These are phyloP conservation scores for Galerucella nymphaeae DNA, from an alignment of 2,888 invertebrate species.

Conservation along the genomic window DNA sequence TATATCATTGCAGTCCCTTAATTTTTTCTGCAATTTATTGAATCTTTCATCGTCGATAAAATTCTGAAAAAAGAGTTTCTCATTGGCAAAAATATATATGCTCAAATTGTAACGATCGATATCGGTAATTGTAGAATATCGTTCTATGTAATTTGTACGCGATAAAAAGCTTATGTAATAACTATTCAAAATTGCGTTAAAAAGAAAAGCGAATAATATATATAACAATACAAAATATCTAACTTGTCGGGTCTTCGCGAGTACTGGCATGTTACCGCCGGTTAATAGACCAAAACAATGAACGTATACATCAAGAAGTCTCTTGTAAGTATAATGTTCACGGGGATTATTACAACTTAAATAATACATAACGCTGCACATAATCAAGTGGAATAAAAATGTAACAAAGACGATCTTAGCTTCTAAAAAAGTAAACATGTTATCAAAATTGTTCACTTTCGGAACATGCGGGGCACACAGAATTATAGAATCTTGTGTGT, in stretches of 20 bases:
- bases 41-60: constrained; percentile 6
- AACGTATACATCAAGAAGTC: constrained; percentile 11
- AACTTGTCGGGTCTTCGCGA: constrained; percentile 25
- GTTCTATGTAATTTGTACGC: constrained; percentile 23
- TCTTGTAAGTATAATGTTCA: constrained; percentile 30
- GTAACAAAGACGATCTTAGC: neutral
- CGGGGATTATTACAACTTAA: constrained; percentile 4
- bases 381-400: constrained; percentile 13
- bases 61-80: constrained; percentile 22
- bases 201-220: constrained; percentile 24
- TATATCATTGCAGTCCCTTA: constrained; percentile 26
- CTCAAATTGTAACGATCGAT: constrained; percentile 37
- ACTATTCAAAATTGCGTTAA: constrained; percentile 22
- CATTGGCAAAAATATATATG: constrained; percentile 26
- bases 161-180: constrained; percentile 33
- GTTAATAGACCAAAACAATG: constrained; percentile 15
- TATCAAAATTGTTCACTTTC: constrained; percentile 18
- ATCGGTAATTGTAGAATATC: constrained; percentile 30
- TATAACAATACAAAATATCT: constrained; percentile 29
- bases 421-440: constrained; percentile 26
- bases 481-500: constrained; percentile 23
- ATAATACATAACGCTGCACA: constrained; percentile 22
- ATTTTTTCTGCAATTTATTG: constrained; percentile 18
- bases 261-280: constrained; percentile 12
- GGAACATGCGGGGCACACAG: constrained; percentile 37